Base-by-base conservation (phyloP, 2,113 vertebrate species). In the Lepisosteus oculatus region DNA sequence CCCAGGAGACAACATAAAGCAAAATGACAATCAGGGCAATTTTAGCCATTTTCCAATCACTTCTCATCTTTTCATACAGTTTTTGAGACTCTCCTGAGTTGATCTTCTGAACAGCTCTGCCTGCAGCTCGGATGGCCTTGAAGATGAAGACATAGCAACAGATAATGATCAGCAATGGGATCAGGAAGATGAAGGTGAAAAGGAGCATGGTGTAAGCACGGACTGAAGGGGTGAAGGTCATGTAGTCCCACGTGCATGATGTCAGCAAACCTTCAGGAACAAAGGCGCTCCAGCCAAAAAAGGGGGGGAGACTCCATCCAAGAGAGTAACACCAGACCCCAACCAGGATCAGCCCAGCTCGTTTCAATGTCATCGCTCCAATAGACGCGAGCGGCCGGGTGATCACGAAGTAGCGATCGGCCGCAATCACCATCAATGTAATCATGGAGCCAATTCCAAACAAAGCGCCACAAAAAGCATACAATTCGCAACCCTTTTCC, bases 381-480 rank as follows among this genome's bases (percentile, higher is more conserved):
- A 92, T 82, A 51, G 92, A 85, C 71, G 90, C 84, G 78, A 95
- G 84, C 1, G 94, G 93, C 68, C 82, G 90, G 0, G 92, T 95
- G 86, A 95, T 94, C 78, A 91, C 93, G 76, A 94, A 87, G 66
- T 94, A 95, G 72, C 92, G 92, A 80, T 95, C 94, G 74, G 89
- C 78, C 70, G 93, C 91, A 71, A 95, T 94, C 75, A 88, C 91
- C 65, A 72, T 93, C 84, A 95, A 81, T 72, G 92, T 95, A 66
- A 93, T 93, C 94, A 95, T 95, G 76, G 94, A 95, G 68, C 92
- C 89, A 79, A 94, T 94, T 74, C 92, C 94, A 76, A 93, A 94
- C 55, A 95, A 88, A 59, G 91, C 93, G 14, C 94, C 90, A 2
- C 92, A 94, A 86, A 95, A 95, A 74, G 92, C 93, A 64, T 94